Percentiles rank a stretch among this genome's conserved stretches.
Conservation (phyloP, 1,140 invertebrate genomes). For the Ruditapes philippinarum region DNA sequence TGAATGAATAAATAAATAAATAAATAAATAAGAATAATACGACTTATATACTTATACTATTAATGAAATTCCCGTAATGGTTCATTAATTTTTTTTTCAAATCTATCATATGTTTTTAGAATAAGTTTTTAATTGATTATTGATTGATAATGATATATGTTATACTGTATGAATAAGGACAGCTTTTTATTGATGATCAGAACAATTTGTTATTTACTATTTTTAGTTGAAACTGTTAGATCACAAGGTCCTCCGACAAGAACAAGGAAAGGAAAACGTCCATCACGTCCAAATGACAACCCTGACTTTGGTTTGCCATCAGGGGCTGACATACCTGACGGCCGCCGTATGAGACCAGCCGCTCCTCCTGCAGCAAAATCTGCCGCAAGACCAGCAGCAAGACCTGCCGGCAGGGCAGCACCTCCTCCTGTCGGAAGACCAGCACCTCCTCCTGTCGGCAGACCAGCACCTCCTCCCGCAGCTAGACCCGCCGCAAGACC, state of each 20-base stretch:
- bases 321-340: constrained; percentile 47
- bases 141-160: too few species aligned
- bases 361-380: not conserved
- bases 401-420: not conserved
- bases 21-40: too few species aligned
- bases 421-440: not conserved
- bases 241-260: constrained; percentile 53
- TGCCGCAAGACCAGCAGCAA: not conserved
- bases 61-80: too few species aligned
- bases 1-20: too few species aligned
- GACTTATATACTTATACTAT: too few species aligned
- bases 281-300: constrained; percentile 46
- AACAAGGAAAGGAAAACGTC: constrained; percentile 37
- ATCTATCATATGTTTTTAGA: too few species aligned
- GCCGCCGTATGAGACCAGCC: not conserved
- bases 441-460: not conserved
- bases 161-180: too few species aligned
- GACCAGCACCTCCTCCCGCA: not conserved
- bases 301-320: constrained; percentile 34
- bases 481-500: not conserved
- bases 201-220: too few species aligned
- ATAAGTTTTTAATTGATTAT: too few species aligned
- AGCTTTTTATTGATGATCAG: too few species aligned
- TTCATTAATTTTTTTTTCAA: too few species aligned
- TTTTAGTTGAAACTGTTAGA: constrained; percentile 50